phyloP scores from a whole-genome alignment of 2,113 vertebrate species.

The Plecotus auritus region DNA sequence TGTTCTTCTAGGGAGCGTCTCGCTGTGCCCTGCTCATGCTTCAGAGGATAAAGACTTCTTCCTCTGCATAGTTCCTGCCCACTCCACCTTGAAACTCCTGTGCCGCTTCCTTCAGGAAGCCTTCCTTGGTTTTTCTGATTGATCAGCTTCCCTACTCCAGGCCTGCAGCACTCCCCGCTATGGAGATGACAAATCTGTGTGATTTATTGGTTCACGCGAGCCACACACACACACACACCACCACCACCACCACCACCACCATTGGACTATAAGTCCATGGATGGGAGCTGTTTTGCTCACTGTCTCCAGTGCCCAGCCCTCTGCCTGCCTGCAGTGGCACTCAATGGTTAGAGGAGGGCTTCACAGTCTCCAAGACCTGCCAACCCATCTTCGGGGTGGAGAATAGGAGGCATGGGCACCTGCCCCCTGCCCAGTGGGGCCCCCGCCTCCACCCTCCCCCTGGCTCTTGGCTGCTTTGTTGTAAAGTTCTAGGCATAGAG shows the following conservation, averaged over 20 bases:
- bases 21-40: accelerated
- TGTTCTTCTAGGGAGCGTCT: no score
- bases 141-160: background rate
- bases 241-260: accelerated
- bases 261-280: accelerated
- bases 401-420: background rate
- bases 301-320: background rate
- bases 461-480: background rate
- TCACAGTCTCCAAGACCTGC: background rate
- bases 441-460: accelerated
- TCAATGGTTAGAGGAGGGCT: accelerated
- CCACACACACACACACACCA: accelerated
- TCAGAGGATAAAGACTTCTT: background rate
- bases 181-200: accelerated
- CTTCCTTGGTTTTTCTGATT: background rate
- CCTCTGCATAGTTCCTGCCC: background rate
- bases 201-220: accelerated
- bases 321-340: background rate
- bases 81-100: accelerated
- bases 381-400: accelerated
- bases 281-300: background rate
- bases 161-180: background rate
- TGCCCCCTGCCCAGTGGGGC: accelerated
- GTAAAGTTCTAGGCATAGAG: background rate
- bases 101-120: background rate